phyloP scores from a whole-genome alignment of 2,888 invertebrate genomes.

The Bellardia bayeri region DNA sequence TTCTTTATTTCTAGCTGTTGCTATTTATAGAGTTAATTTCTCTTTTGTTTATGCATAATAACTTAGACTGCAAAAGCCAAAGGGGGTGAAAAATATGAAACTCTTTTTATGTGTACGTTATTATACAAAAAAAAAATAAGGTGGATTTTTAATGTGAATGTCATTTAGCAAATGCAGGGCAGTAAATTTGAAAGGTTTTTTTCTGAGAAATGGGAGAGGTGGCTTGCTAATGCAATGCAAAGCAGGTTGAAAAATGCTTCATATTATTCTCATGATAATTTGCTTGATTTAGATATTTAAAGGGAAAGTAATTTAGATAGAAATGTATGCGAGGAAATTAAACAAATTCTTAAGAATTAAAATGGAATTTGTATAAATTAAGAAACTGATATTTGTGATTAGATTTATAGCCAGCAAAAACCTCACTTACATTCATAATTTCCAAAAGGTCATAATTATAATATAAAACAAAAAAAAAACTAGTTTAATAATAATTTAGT shows the following conservation, averaged over 20 bases:
- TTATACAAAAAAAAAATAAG: not conserved
- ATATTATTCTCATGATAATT: not conserved
- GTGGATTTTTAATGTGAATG: not conserved
- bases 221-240: not conserved
- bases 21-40: constrained; percentile 69
- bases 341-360: too few relatives aligned
- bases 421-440: too few relatives aligned
- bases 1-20: constrained; percentile 34
- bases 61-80: not conserved
- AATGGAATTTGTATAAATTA: too few relatives aligned
- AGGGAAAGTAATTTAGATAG: not conserved
- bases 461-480: too few relatives aligned
- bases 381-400: too few relatives aligned
- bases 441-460: too few relatives aligned
- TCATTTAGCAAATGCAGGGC: not conserved
- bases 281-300: not conserved
- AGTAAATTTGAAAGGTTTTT: not conserved
- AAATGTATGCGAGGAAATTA: too few relatives aligned
- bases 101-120: not conserved
- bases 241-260: not conserved
- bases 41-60: constrained; percentile 60
- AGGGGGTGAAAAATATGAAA: not conserved
- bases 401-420: too few relatives aligned
- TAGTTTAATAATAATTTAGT: too few relatives aligned
- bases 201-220: not conserved